Conservation (phyloP, 2,113 vertebrate genomes). For the Chinchilla lanigera region DNA sequence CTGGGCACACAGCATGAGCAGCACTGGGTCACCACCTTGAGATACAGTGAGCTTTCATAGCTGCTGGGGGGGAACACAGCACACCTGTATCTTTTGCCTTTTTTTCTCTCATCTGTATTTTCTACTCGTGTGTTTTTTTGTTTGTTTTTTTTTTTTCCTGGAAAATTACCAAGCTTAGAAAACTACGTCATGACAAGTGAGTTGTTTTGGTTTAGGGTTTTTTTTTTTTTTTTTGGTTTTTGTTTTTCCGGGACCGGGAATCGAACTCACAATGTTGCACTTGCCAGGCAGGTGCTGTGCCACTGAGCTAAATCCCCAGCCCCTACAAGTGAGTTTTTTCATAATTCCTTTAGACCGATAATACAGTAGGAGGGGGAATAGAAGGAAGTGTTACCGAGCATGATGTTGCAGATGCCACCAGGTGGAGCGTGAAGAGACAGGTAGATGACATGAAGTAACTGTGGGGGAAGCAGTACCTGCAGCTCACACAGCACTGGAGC, state of each 20-base stretch:
- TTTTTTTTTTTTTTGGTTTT: no score
- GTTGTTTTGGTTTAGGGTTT: no score
- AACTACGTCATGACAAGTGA: neutral
- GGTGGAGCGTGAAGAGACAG: neutral
- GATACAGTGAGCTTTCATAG: neutral
- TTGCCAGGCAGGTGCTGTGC: no score
- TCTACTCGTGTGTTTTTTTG: neutral
- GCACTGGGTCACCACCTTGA: neutral
- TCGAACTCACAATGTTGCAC: no score
- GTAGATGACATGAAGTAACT: neutral
- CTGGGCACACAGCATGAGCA: accelerated
- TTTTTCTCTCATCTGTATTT: neutral
- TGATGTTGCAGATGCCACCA: neutral
- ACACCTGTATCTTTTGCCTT: neutral
- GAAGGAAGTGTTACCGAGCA: neutral
- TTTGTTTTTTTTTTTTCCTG: neutral
- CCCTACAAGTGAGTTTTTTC: no score
- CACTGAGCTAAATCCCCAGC: no score
- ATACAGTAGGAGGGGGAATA: neutral
- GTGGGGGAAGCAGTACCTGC: neutral
- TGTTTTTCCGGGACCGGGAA: no score
- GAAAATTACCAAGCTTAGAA: neutral
- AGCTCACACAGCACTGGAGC: neutral
- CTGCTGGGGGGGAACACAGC: no score
- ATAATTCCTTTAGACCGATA: neutral